Evolutionary conservation across 2,888 invertebrate genomes (phyloP).

Genomic region (Caprella mutica): DNA sequence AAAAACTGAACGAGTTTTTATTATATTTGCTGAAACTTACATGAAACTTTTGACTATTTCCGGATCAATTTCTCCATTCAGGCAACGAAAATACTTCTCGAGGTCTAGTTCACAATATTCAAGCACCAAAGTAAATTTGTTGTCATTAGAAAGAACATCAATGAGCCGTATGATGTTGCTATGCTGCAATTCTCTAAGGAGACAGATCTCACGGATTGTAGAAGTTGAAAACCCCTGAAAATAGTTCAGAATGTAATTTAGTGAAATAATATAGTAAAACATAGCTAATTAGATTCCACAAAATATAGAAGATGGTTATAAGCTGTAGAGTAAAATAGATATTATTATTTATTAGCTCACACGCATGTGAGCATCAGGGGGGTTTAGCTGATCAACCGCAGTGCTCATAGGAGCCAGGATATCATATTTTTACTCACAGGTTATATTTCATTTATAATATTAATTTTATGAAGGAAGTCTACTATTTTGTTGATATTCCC

Average conservation of each 20-base stretch:
- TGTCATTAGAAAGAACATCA: conserved; percentile 84
- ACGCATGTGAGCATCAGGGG: too few species aligned
- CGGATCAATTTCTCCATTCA: conserved; percentile 94
- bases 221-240: conserved; percentile 86
- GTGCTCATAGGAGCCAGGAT: too few species aligned
- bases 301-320: background rate
- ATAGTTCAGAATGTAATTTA: background rate
- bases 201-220: conserved; percentile 91
- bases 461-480: too few species aligned
- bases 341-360: too few species aligned
- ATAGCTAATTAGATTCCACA: background rate
- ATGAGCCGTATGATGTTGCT: conserved; percentile 94
- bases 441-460: too few species aligned
- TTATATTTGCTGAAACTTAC: conserved; percentile 44
- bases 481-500: too few species aligned
- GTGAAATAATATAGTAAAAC: background rate
- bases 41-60: conserved; percentile 90
- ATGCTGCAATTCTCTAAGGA: conserved; percentile 93
- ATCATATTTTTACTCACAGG: too few species aligned
- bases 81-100: conserved; percentile 97
- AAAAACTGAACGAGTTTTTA: background rate
- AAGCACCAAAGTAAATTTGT: conserved; percentile 92
- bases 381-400: too few species aligned
- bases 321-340: too few species aligned
- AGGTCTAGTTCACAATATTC: conserved; percentile 95